These are phyloP conservation scores for Varanus salvator DNA, from an alignment of 2,113 vertebrate species.

Conservation along the genomic window DNA sequence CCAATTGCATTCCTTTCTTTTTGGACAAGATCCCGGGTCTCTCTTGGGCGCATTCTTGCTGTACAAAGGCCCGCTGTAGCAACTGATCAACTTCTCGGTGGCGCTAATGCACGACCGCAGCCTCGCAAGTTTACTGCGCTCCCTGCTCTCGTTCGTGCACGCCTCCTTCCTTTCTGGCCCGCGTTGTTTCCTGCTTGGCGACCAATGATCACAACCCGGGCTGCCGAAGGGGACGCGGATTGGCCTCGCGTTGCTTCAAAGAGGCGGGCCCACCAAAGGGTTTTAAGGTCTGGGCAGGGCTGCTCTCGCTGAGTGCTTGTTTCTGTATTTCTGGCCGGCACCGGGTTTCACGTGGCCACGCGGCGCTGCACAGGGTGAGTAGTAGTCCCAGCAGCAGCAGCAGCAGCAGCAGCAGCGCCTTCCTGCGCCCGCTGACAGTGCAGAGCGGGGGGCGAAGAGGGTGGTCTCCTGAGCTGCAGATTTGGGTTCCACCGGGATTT, in stretches of 20 bases:
- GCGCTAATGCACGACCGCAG: neutral
- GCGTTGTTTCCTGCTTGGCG: neutral
- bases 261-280: neutral
- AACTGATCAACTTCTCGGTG: neutral
- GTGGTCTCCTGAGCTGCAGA: no score
- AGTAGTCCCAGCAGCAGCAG: no score
- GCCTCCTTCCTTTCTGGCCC: neutral
- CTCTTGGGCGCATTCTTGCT: neutral
- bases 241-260: neutral
- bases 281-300: neutral
- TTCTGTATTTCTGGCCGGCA: neutral
- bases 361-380: neutral
- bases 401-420: no score
- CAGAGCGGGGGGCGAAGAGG: no score
- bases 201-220: neutral
- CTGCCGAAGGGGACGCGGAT: neutral
- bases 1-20: no score
- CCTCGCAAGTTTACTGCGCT: neutral
- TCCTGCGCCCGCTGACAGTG: neutral
- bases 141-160: neutral
- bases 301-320: no score
- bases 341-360: neutral
- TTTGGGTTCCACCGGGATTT: neutral
- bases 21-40: neutral
- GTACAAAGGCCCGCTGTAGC: neutral